A percentile compares a stretch with the other conserved stretches of the same genome.
These are phyloP conservation scores for Lasioglossum marginatum DNA, from an alignment of 2,888 invertebrate genomes.

Conservation along the genomic window DNA sequence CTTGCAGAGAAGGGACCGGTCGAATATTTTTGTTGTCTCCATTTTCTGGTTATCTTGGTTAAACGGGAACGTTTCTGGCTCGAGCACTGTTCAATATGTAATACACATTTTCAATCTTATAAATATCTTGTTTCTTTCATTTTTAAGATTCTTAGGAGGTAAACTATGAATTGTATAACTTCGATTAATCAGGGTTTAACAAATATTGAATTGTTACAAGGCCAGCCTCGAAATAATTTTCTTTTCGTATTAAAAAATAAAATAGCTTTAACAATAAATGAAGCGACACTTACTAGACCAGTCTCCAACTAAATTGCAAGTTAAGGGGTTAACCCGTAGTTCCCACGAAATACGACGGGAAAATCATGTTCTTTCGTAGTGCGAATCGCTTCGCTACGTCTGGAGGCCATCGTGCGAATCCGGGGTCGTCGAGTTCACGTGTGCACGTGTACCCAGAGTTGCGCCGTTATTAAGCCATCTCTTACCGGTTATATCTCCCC, in stretches of 20 bases:
- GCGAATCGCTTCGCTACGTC: not conserved
- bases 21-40: not conserved
- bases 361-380: not conserved
- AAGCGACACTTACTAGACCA: not conserved
- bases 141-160: too few species aligned
- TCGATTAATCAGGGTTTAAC: too few species aligned
- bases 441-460: slow-evolving; percentile 62
- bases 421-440: slow-evolving; percentile 9
- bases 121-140: too few species aligned
- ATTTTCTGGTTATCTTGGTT: not conserved
- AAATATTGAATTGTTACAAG: too few species aligned
- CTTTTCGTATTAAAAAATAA: too few species aligned
- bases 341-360: not conserved
- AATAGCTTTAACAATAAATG: not conserved
- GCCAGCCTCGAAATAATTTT: too few species aligned
- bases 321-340: not conserved
- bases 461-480: slow-evolving; percentile 82
- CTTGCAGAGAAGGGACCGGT: not conserved
- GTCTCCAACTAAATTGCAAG: not conserved
- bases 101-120: too few species aligned
- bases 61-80: not conserved
- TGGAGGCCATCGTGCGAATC: slow-evolving; percentile 6
- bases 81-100: not conserved
- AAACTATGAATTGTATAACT: too few species aligned
- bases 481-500: slow-evolving; percentile 80